Conservation (phyloP, 2,888 invertebrate genomes). For the Drosophila basisetae region DNA sequence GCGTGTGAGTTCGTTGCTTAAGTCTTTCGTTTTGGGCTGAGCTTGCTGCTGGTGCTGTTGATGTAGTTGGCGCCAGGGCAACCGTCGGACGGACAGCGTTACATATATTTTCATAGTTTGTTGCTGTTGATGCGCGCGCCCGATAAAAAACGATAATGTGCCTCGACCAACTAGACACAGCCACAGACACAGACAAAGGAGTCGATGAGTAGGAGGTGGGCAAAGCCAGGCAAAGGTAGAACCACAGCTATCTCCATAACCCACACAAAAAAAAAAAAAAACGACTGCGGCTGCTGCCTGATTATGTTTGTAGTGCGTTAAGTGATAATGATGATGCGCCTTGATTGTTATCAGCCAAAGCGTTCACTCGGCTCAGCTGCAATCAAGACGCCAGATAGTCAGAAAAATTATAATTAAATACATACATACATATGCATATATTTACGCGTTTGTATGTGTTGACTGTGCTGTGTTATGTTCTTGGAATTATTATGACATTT, state of each 20-base stretch:
- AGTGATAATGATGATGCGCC: constrained; percentile 80
- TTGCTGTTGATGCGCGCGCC: constrained; percentile 73
- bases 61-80: constrained; percentile 76
- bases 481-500: constrained; percentile 83
- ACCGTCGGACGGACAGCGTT: constrained; percentile 62
- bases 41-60: constrained; percentile 19
- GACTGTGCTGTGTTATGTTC: constrained; percentile 58
- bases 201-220: neutral
- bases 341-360: constrained; percentile 70
- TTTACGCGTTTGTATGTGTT: constrained; percentile 19
- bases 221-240: constrained; percentile 1
- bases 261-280: constrained; percentile 26
- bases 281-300: constrained; percentile 62
- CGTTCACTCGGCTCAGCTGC: constrained; percentile 53
- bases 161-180: constrained; percentile 42
- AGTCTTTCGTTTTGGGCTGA: constrained; percentile 67
- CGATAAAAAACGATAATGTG: constrained; percentile 74
- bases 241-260: constrained; percentile 43
- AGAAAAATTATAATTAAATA: constrained; percentile 65
- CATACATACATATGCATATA: constrained; percentile 4
- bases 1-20: constrained; percentile 70
- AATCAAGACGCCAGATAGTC: constrained; percentile 69
- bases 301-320: constrained; percentile 82
- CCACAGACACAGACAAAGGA: constrained; percentile 1
- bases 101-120: constrained; percentile 80